Evolutionary conservation across 1,140 invertebrate genomes (phyloP).

Genomic region (Bombus turneri): DNA sequence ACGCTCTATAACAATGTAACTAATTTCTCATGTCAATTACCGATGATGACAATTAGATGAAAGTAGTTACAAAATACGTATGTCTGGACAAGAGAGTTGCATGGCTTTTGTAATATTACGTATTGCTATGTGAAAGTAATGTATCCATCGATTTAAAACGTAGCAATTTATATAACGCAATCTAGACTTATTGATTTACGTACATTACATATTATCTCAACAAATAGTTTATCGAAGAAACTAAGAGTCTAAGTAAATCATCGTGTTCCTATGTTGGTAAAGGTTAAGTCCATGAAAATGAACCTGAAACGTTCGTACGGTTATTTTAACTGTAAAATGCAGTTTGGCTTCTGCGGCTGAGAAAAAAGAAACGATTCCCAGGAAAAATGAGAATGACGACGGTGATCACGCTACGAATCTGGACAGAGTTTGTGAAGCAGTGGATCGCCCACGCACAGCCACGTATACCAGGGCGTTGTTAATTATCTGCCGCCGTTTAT

Average conservation of each 20-base stretch:
- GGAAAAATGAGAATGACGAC: slow-evolving; percentile 25
- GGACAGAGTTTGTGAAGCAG: slow-evolving; percentile 47
- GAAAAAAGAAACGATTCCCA: slow-evolving; percentile 21
- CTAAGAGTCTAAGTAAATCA: no score
- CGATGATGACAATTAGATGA: background rate
- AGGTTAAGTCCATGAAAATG: slow-evolving; percentile 20
- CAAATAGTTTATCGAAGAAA: no score
- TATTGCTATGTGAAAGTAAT: no score
- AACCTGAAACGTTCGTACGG: slow-evolving; percentile 31
- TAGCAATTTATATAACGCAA: no score
- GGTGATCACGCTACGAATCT: slow-evolving; percentile 29
- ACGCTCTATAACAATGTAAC: background rate
- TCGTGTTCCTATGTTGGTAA: background rate
- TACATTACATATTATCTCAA: no score
- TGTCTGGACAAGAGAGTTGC: no score
- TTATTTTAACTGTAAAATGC: slow-evolving; percentile 41
- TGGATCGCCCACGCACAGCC: slow-evolving; percentile 64
- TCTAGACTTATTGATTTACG: no score
- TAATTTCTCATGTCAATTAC: background rate
- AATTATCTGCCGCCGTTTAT: slow-evolving; percentile 58
- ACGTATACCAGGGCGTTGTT: slow-evolving; percentile 64
- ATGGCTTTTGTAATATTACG: no score
- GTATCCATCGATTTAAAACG: no score
- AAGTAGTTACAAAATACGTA: no score
- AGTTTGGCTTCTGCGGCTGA: slow-evolving; percentile 34